Conservation (phyloP, 2,113 vertebrate species). For the Rhinolophus ferrumequinum region DNA sequence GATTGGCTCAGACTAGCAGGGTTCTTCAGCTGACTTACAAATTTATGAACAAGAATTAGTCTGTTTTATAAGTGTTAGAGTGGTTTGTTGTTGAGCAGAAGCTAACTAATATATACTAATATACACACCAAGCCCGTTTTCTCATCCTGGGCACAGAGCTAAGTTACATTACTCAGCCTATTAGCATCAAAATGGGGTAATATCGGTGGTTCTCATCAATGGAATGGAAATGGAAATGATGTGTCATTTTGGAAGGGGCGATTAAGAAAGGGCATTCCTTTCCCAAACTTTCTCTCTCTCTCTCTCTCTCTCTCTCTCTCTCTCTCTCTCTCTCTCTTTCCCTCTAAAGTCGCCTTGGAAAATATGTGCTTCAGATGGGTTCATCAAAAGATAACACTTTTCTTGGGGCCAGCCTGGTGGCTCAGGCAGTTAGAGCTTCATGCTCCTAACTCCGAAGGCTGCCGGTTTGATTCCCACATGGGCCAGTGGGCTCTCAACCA, state of each 20-base stretch:
- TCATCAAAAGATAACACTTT: neutral
- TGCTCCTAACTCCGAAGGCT: too few relatives aligned
- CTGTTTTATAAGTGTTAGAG: neutral
- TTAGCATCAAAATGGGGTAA: neutral
- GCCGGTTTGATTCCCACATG: too few relatives aligned
- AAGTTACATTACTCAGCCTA: neutral
- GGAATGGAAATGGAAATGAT: neutral
- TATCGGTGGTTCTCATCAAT: neutral
- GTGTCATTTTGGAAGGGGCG: neutral
- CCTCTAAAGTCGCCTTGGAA: neutral
- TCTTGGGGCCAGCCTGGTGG: too few relatives aligned
- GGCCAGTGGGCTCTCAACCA: too few relatives aligned
- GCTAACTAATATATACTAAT: neutral
- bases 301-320: neutral
- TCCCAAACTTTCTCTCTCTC: neutral
- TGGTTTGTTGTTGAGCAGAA: neutral
- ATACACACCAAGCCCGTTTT: neutral
- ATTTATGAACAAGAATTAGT: neutral
- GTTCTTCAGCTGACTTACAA: neutral
- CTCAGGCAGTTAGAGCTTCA: too few relatives aligned
- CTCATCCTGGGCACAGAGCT: neutral
- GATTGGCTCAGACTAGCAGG: neutral
- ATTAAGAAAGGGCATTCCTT: neutral
- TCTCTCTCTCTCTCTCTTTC: neutral
- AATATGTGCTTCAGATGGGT: neutral